phyloP scores from a whole-genome alignment of 2,888 invertebrate species.

The Thecocarcelia acutangulata region DNA sequence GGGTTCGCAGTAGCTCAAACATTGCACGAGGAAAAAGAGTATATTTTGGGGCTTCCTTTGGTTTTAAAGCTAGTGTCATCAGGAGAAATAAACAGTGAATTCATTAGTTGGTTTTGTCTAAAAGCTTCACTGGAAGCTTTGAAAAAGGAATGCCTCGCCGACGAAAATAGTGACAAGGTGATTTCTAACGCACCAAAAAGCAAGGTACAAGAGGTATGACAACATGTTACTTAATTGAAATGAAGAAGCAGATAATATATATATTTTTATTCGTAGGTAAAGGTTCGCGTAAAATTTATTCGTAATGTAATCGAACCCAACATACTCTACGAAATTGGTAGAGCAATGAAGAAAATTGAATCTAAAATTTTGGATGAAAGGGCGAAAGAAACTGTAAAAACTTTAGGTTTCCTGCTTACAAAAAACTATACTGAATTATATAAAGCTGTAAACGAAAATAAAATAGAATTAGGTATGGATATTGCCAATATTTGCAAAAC shows the following conservation, averaged over 20 bases:
- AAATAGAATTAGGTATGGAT: slow-evolving; percentile 41
- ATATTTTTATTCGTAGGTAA: slow-evolving; percentile 81
- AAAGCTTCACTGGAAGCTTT: slow-evolving; percentile 90
- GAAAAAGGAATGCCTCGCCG: slow-evolving; percentile 72
- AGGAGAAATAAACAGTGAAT: slow-evolving; percentile 89
- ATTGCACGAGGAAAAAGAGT: slow-evolving; percentile 87
- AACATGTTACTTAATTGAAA: not conserved
- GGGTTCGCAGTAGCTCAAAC: slow-evolving; percentile 91
- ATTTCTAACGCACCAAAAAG: slow-evolving; percentile 9
- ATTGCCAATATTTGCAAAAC: slow-evolving; percentile 43
- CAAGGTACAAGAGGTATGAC: slow-evolving; percentile 57
- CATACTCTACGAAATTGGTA: slow-evolving; percentile 86
- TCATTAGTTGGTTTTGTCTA: slow-evolving; percentile 86
- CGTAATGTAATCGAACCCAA: slow-evolving; percentile 93
- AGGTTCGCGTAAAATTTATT: slow-evolving; percentile 89
- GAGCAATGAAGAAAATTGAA: slow-evolving; percentile 77
- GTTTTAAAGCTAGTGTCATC: slow-evolving; percentile 92
- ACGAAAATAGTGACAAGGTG: not conserved
- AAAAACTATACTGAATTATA: slow-evolving; percentile 86
- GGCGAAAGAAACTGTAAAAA: slow-evolving; percentile 64
- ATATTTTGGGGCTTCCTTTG: slow-evolving; percentile 87
- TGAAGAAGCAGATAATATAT: not conserved
- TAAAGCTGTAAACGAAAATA: slow-evolving; percentile 68
- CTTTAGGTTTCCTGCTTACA: slow-evolving; percentile 82
- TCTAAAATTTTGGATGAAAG: slow-evolving; percentile 62